Percentiles rank a stretch among this genome's conserved stretches.
phyloP scores from a whole-genome alignment of 1,140 invertebrate species.

The Drosophila oshimai region DNA sequence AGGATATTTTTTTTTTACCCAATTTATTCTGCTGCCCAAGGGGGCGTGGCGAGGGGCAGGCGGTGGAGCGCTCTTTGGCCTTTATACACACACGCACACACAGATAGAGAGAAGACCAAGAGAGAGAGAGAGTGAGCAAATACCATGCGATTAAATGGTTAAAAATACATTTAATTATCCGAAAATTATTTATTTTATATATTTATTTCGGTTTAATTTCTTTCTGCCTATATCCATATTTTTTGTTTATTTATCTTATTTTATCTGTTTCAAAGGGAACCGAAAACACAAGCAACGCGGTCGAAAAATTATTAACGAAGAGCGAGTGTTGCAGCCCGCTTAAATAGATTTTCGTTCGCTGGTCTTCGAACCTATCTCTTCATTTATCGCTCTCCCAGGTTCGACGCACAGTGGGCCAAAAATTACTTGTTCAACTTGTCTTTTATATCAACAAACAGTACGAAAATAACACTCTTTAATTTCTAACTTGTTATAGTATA shows the following conservation, averaged over 20 bases:
- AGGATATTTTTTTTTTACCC: constrained; percentile 29
- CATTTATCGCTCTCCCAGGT: not conserved
- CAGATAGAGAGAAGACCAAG: not conserved
- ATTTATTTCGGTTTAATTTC: not conserved
- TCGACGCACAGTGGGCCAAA: not conserved
- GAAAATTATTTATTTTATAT: not conserved
- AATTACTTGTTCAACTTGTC: no score
- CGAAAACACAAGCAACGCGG: constrained; percentile 3
- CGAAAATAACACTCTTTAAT: not conserved
- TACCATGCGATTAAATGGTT: constrained; percentile 45
- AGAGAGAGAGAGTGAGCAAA: not conserved
- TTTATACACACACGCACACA: constrained; percentile 28
- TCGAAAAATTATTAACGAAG: not conserved
- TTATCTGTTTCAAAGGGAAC: not conserved
- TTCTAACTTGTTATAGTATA: no score
- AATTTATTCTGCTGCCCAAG: constrained; percentile 32
- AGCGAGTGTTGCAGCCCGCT: not conserved
- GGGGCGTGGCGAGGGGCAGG: not conserved
- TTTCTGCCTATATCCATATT: constrained; percentile 6
- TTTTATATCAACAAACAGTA: no score
- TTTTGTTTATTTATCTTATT: not conserved
- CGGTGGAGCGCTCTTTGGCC: constrained; percentile 15
- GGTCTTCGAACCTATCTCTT: not conserved
- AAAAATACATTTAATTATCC: not conserved
- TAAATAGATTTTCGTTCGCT: constrained; percentile 2